A percentile compares a stretch with the other conserved stretches of the same genome.
Evolutionary conservation across 2,888 invertebrate genomes (phyloP).

Genomic region (Peribatodes rhomboidaria): DNA sequence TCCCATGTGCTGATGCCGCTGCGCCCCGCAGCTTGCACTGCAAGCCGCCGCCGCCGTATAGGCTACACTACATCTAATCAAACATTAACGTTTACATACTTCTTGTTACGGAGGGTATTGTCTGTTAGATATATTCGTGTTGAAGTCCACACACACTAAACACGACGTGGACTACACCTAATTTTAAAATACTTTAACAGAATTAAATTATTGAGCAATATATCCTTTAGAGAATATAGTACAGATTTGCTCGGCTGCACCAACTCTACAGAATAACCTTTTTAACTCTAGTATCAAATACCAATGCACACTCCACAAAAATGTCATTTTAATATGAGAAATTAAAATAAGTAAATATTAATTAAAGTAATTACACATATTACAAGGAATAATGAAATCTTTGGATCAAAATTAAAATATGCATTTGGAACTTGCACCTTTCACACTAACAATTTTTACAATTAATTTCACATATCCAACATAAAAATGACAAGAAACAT

Average conservation of each 20-base stretch:
- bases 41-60: conserved; percentile 75
- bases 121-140: conserved; percentile 83
- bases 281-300: conserved; percentile 81
- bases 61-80: conserved; percentile 84
- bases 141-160: conserved; percentile 77
- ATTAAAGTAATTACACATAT: conserved; percentile 59
- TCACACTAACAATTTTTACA: conserved; percentile 76
- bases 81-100: conserved; percentile 77
- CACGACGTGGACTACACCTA: conserved; percentile 80
- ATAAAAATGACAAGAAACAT: conserved; percentile 79
- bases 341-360: conserved; percentile 49
- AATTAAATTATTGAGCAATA: conserved; percentile 86
- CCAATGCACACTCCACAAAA: conserved; percentile 83
- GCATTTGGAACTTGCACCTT: conserved; percentile 83
- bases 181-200: conserved; percentile 83
- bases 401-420: conserved; percentile 84
- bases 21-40: conserved; percentile 72
- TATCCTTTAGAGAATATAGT: conserved; percentile 84
- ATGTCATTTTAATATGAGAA: conserved; percentile 80
- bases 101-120: conserved; percentile 84
- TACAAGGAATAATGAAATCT: conserved; percentile 78
- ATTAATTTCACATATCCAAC: conserved; percentile 77
- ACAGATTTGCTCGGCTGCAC: conserved; percentile 86
- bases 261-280: conserved; percentile 82
- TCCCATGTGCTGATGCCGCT: conserved; percentile 68